Conservation (phyloP, 2,888 invertebrate species). For the Corythucha ciliata region DNA sequence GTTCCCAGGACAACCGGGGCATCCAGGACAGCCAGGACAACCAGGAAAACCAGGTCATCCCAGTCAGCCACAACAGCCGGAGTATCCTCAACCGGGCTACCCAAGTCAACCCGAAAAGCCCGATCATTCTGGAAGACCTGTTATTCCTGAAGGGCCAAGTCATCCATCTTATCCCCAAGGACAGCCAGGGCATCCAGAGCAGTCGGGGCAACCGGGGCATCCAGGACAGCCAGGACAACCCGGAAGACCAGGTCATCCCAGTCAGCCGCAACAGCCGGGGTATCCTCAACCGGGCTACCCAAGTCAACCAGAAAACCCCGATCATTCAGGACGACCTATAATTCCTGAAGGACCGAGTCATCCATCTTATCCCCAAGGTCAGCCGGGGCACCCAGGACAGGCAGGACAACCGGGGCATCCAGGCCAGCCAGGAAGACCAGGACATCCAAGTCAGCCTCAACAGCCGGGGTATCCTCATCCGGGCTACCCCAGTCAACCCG, state of each 20-base stretch:
- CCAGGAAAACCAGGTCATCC: constrained; percentile 31
- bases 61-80: constrained; percentile 18
- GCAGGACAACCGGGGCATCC: constrained; percentile 39
- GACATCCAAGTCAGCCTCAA: constrained; percentile 28
- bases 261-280: constrained; percentile 20
- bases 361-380: constrained; percentile 37
- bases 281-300: constrained; percentile 23
- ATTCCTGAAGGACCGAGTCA: constrained; percentile 27
- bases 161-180: constrained; percentile 30
- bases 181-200: constrained; percentile 24
- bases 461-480: constrained; percentile 26
- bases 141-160: constrained; percentile 25
- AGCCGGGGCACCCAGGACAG: constrained; percentile 37
- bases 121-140: constrained; percentile 28
- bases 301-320: constrained; percentile 29
- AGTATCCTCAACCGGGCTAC: constrained; percentile 30
- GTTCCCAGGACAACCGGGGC: constrained; percentile 34
- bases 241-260: constrained; percentile 31
- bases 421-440: constrained; percentile 31
- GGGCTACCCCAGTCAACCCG: constrained; percentile 30
- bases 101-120: constrained; percentile 27
- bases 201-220: too few species aligned
- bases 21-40: constrained; percentile 35
- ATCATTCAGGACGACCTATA: constrained; percentile 28
- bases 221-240: constrained; percentile 30